A percentile compares a stretch with the other conserved stretches of the same genome.
These are phyloP conservation scores for Chloropsis cyanopogon DNA, from an alignment of 2,113 vertebrate species.

Conservation along the genomic window DNA sequence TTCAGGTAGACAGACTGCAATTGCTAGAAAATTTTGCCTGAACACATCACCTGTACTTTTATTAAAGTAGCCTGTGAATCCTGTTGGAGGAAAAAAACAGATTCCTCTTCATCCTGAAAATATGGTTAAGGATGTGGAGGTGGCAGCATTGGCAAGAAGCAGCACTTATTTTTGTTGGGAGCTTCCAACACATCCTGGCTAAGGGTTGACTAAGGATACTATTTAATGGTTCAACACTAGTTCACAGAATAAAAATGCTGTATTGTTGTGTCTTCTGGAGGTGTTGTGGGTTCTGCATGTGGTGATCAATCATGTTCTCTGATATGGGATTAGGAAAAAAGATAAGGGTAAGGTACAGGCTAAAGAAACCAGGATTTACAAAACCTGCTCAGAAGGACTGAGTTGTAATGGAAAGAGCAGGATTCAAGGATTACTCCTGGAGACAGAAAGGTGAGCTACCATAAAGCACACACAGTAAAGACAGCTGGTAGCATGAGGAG, in stretches of 20 bases:
- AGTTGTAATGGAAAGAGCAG: not conserved
- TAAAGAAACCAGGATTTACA: not conserved
- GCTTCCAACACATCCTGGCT: not conserved
- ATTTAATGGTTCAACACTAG: not conserved
- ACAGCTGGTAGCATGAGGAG: not conserved
- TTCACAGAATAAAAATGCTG: not conserved
- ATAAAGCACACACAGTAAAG: not conserved
- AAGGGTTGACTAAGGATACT: not conserved
- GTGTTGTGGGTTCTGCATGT: not conserved
- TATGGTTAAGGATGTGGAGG: not conserved
- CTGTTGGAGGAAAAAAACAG: not conserved
- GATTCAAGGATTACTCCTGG: not conserved
- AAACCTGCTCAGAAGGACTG: not conserved
- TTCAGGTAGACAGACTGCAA: not conserved
- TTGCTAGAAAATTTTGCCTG: not conserved
- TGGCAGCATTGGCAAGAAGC: not conserved
- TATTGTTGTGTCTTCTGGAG: not conserved
- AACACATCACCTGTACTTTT: not conserved
- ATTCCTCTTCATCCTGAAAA: not conserved
- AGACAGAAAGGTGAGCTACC: not conserved
- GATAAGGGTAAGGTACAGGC: no score
- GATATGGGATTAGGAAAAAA: not conserved
- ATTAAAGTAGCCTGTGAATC: not conserved
- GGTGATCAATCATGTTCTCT: not conserved
- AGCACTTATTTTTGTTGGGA: not conserved